Conservation (phyloP, 2,113 vertebrate genomes). For the Rhadina sibilatrix region DNA sequence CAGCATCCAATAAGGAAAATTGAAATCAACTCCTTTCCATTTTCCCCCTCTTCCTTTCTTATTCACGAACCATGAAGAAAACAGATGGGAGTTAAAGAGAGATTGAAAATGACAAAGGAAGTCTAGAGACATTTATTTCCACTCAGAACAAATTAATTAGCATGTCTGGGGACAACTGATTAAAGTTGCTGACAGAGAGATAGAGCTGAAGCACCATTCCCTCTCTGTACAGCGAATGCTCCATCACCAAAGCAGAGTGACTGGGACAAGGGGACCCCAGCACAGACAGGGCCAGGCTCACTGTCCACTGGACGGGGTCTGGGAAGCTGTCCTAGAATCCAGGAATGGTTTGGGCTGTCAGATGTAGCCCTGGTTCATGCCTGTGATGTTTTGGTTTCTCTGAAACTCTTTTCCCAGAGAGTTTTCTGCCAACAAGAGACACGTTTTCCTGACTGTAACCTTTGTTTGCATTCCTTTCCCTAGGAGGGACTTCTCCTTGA, state of each 20-base stretch:
- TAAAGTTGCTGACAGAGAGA: background rate
- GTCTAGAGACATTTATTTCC: slow-evolving; percentile 57
- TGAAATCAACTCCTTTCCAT: slow-evolving; percentile 42
- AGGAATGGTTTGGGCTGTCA: background rate
- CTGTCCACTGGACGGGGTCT: background rate
- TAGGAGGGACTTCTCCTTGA: too few relatives aligned
- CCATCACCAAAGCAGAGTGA: background rate
- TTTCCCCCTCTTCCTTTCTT: background rate
- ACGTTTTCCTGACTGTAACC: too few relatives aligned
- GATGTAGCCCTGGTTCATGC: too few relatives aligned
- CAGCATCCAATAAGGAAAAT: slow-evolving; percentile 55
- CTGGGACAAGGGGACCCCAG: background rate
- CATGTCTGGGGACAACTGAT: slow-evolving; percentile 44
- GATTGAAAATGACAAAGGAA: slow-evolving; percentile 60
- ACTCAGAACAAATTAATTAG: slow-evolving; percentile 63
- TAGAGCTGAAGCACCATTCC: background rate
- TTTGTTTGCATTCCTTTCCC: too few relatives aligned
- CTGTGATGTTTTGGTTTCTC: too few relatives aligned
- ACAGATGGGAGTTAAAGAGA: slow-evolving; percentile 63
- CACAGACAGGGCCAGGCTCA: background rate
- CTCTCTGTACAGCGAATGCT: background rate
- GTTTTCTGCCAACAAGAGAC: too few relatives aligned
- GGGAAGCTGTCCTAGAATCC: background rate
- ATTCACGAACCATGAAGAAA: slow-evolving; percentile 52
- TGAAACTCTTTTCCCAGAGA: too few relatives aligned